Conservation (phyloP, 1,140 invertebrate species). For the Zaprionus taronus region DNA sequence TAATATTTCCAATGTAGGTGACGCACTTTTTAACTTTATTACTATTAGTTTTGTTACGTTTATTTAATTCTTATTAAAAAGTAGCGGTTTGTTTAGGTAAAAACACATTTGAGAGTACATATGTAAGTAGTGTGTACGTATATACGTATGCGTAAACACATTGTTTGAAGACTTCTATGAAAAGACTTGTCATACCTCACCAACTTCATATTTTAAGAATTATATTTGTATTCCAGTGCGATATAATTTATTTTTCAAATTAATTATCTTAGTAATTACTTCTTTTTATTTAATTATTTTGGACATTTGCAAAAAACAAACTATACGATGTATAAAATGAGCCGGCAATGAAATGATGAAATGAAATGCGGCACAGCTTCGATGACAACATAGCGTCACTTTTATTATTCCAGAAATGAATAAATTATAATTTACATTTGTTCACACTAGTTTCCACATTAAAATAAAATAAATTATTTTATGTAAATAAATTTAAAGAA, state of each 20-base stretch:
- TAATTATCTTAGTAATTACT: neutral
- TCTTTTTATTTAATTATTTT: neutral
- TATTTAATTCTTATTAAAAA: neutral
- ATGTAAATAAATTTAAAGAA: neutral
- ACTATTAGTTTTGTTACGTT: neutral
- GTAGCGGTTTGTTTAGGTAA: neutral
- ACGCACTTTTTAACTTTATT: neutral
- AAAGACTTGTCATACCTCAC: constrained; percentile 37
- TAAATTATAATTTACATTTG: neutral
- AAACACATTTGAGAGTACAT: neutral
- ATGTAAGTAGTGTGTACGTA: constrained; percentile 7
- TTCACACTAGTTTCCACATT: neutral
- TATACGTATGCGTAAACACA: constrained; percentile 2
- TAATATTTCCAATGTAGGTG: neutral
- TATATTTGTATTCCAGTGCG: neutral
- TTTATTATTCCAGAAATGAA: neutral
- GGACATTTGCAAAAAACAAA: neutral
- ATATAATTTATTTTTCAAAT: neutral
- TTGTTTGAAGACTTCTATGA: neutral
- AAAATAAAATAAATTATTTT: neutral
- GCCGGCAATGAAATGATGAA: neutral
- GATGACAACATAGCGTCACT: constrained; percentile 21
- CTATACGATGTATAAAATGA: neutral
- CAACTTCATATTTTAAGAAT: constrained; percentile 36
- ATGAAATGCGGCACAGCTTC: constrained; percentile 20